These are phyloP conservation scores for Goniozus legneri DNA, from an alignment of 1,140 invertebrate species.

Conservation along the genomic window DNA sequence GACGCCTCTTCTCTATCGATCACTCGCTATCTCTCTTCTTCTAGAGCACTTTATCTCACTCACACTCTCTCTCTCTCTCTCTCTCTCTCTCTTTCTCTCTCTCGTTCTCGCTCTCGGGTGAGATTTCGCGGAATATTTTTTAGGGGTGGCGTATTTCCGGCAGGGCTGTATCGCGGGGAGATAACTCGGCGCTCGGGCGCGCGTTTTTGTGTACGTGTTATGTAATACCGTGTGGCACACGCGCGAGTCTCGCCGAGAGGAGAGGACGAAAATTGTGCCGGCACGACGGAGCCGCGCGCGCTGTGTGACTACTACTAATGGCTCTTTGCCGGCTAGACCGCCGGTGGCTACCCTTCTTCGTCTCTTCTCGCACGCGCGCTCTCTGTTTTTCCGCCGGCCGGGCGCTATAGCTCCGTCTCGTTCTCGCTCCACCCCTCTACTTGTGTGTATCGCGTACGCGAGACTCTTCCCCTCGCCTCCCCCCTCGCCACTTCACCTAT, in stretches of 20 bases:
- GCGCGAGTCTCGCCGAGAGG: slow-evolving; percentile 1
- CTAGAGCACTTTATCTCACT: slow-evolving; percentile 6
- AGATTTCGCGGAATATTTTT: no score
- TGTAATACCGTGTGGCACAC: not conserved
- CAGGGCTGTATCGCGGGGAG: not conserved
- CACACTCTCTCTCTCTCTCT: slow-evolving; percentile 3
- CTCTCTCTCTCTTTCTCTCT: not conserved
- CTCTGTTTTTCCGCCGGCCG: not conserved
- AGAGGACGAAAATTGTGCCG: slow-evolving; percentile 24
- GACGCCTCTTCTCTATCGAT: not conserved
- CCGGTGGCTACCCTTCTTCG: slow-evolving; percentile 3
- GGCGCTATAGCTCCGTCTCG: not conserved
- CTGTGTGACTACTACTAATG: slow-evolving; percentile 19
- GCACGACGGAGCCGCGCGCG: slow-evolving; percentile 37
- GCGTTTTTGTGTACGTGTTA: no score
- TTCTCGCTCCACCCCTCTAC: slow-evolving; percentile 8
- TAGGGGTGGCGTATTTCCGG: no score
- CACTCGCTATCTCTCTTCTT: not conserved
- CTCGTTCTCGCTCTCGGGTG: not conserved
- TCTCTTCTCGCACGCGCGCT: not conserved
- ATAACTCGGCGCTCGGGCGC: not conserved
- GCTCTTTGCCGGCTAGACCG: not conserved
- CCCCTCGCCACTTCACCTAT: not conserved
- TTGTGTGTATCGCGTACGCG: slow-evolving; percentile 3
- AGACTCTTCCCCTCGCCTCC: slow-evolving; percentile 19